Percentiles rank a stretch among this genome's conserved stretches.
These are phyloP conservation scores for Taurulus bubalis DNA, from an alignment of 2,113 vertebrate genomes.

Conservation along the genomic window DNA sequence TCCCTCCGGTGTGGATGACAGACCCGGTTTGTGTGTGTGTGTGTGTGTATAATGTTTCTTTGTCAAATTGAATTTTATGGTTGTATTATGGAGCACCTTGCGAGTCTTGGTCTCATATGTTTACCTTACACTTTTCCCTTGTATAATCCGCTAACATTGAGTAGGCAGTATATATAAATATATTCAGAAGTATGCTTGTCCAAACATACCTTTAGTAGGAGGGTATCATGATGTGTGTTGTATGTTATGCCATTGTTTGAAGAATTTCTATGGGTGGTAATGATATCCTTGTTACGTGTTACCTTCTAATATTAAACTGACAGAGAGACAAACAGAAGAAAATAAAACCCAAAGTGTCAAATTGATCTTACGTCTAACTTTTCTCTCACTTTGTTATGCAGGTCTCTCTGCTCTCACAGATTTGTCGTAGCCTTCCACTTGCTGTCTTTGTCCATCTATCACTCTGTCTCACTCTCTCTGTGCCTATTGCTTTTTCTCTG, in stretches of 20 bases:
- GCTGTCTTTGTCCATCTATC: conserved; percentile 18
- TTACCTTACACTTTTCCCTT: neutral
- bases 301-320: neutral
- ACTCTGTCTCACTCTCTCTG: conserved; percentile 11
- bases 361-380: conserved; percentile 24
- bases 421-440: conserved; percentile 7
- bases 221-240: neutral
- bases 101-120: neutral
- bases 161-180: neutral
- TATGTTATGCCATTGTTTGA: neutral
- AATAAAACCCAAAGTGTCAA: neutral
- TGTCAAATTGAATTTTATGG: neutral
- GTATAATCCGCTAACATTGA: neutral
- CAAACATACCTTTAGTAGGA: neutral
- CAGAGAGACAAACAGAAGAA: conserved; percentile 5
- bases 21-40: neutral
- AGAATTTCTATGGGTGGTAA: neutral
- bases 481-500: conserved; percentile 12
- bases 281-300: neutral
- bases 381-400: neutral
- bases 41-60: neutral
- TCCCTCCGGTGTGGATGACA: conserved; percentile 44
- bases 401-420: conserved; percentile 1
- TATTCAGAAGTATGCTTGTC: neutral
- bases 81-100: neutral